Evolutionary conservation across 2,888 invertebrate genomes (phyloP), one percentile per base, ranked within the genome.

Genomic region (Elysia crispata): DNA sequence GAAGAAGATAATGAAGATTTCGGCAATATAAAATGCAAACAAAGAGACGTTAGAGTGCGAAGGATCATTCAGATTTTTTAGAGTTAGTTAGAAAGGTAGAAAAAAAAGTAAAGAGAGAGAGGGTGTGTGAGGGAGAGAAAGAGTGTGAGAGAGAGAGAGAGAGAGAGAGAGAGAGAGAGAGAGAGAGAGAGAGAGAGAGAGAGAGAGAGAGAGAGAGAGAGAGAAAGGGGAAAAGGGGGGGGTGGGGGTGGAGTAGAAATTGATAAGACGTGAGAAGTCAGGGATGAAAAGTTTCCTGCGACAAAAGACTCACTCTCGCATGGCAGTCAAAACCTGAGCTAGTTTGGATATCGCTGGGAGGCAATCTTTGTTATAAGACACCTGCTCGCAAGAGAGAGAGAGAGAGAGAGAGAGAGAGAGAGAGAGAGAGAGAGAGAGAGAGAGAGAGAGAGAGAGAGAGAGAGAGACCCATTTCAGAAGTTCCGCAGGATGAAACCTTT

Each of bases 101-200:
- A n/a, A 70, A n/a, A 70, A 15, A 70, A 18, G 33, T 49, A 20
- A 18, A 74, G 25, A 30, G 74, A 57, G 11, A 30, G 74, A 60
- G 74, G 57, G 57, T 30, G 54, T 28, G 74, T 8, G 31, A 74
- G 74, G 28, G 54, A 60, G 18, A 31, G 60, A 74, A 60, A 74
- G 31, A 60, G 60, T 28, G 74, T 57, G 31, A 57, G 28, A 74
- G 60, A 60, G 74, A 74, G 60, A 57, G 60, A 74, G 31, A 60
- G 60, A 60, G 74, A 60, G 74, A 60, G 60, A 25, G 28, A 60
- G 30, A 31, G 28, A 60, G 25, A 60, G 74, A 60, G 13, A 15
- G 28, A 13, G 57, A 20, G n/a, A 74, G 57, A 57, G 30, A 54
- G 50, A 23, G 50, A 69, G 50, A 31, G 28, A 31, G 20, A 49